These are phyloP conservation scores for Deilephila porcellus DNA, from an alignment of 2,888 invertebrate genomes.

Conservation along the genomic window DNA sequence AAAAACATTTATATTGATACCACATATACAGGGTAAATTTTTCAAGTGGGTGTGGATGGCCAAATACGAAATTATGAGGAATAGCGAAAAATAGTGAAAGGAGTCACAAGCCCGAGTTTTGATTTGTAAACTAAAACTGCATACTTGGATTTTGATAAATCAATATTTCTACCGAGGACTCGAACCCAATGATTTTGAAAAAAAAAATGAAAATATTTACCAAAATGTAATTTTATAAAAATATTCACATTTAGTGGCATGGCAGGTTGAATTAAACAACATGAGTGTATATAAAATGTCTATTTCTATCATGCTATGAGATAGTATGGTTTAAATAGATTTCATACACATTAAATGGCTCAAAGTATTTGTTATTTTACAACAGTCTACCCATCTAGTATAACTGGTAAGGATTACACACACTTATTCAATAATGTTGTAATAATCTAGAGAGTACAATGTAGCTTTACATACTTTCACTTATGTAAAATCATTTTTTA, in stretches of 20 bases:
- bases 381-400: slow-evolving; percentile 37
- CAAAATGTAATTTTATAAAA: no score
- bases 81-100: no score
- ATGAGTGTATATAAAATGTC: not conserved
- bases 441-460: slow-evolving; percentile 11
- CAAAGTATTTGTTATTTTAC: slow-evolving; percentile 30
- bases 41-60: no score
- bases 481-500: slow-evolving; percentile 8
- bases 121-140: no score
- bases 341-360: not conserved
- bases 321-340: not conserved
- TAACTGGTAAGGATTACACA: not conserved
- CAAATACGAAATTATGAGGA: no score
- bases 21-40: no score
- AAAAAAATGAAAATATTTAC: no score
- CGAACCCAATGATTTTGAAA: no score
- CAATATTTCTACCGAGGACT: no score
- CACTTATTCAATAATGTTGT: not conserved
- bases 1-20: no score
- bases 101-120: no score
- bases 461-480: not conserved
- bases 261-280: not conserved
- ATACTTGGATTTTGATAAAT: no score
- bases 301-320: slow-evolving; percentile 12
- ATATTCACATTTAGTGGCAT: not conserved